Evolutionary conservation across 2,888 invertebrate species (phyloP).

Genomic region (Epiblema foenella): DNA sequence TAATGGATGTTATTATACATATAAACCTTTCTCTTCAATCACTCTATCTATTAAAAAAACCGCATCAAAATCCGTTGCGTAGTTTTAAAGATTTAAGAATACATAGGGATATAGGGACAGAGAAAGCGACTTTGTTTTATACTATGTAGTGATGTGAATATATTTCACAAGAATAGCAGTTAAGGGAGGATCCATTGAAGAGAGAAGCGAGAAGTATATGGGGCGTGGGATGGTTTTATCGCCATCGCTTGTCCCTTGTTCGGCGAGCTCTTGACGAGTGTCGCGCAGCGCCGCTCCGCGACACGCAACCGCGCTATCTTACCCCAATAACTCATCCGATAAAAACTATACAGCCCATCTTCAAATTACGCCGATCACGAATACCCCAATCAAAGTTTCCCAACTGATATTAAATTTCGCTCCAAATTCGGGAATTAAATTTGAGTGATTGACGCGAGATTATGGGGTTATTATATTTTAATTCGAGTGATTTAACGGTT

Average conservation of each 20-base stretch:
- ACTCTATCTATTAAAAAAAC: no score
- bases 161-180: no score
- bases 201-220: no score
- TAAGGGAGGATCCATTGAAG: no score
- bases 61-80: no score
- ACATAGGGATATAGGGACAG: no score
- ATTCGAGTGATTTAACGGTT: conserved; percentile 10
- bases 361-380: conserved; percentile 52
- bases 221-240: no score
- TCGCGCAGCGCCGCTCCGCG: conserved; percentile 5
- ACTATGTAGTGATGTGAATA: no score
- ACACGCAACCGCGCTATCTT: conserved; percentile 49
- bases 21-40: no score
- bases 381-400: conserved; percentile 42
- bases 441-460: conserved; percentile 35
- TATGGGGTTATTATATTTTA: conserved; percentile 1
- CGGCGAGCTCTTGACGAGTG: background rate
- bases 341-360: conserved; percentile 41
- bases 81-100: no score
- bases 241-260: background rate
- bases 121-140: no score
- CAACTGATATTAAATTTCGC: conserved; percentile 34
- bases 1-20: no score
- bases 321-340: conserved; percentile 33
- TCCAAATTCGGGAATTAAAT: conserved; percentile 22